A percentile compares a stretch with the other conserved stretches of the same genome.
phyloP scores from a whole-genome alignment of 2,797 vertebrate genomes.

The Ispidina picta region DNA sequence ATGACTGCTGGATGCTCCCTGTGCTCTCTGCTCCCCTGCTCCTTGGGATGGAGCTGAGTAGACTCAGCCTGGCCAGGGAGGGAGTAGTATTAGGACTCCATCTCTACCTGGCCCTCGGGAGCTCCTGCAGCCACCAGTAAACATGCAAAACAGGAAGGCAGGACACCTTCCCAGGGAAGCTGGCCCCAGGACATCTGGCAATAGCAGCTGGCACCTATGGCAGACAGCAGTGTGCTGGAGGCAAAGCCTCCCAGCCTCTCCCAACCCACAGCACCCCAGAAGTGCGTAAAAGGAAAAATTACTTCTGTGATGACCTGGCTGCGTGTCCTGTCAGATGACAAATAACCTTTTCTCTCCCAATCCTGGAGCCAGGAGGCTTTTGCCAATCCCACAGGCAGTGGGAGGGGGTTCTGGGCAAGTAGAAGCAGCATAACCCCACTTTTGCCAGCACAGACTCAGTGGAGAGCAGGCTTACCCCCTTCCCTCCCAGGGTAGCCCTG shows the following conservation, averaged over 20 bases:
- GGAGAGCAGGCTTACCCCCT: not conserved
- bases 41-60: rapidly evolving
- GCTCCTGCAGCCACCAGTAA: not conserved
- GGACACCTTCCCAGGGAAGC: not conserved
- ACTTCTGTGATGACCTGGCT: not conserved
- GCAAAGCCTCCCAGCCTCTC: not conserved
- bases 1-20: not conserved
- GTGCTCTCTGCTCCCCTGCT: not conserved
- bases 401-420: not conserved
- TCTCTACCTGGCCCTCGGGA: not conserved
- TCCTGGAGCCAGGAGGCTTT: not conserved
- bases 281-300: not conserved
- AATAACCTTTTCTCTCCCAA: not conserved
- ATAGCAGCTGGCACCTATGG: not conserved
- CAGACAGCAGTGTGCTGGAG: too few relatives aligned
- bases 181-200: not conserved
- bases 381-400: not conserved
- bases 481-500: not conserved
- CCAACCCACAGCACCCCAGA: not conserved
- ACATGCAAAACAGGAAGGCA: not conserved
- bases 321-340: not conserved
- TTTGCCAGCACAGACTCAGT: not conserved
- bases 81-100: not conserved
- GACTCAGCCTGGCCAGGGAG: not conserved
- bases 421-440: not conserved